Evolutionary conservation across 2,113 vertebrate species (phyloP), one percentile per base, ranked within the genome.

Genomic region (Ia io): DNA sequence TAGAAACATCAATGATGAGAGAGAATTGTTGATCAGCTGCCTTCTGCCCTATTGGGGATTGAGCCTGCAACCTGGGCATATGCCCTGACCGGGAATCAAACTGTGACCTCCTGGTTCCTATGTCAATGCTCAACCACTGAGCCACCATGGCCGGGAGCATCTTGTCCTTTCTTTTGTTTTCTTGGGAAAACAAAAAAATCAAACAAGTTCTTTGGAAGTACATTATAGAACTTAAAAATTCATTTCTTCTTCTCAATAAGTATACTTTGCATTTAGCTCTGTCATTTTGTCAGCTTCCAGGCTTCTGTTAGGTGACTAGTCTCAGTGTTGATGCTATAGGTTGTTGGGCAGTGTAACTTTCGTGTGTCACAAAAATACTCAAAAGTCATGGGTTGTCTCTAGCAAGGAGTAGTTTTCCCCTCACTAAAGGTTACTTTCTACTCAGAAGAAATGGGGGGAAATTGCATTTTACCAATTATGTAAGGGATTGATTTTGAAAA

Each of bases 401-500:
- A 53, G 44, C 49, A 82, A 63, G 51, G 56, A 42, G 13, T 76
- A 77, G 23, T 89, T 93, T 80, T 40, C 5, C 40, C 14, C 51
- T 88, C 32, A 76, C 42, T 70, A 37, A 76, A 71, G 28, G 3
- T 56, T 95, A 67, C 28, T 35, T 91, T 86, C 42, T 82, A 59
- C 51, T 71, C 5, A 80, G 79, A 95, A 88, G 61, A 91, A 91
- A 80, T 77, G 32, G 71, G 37, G 5, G 30, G 59, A 85, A 77
- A 86, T 89, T 95, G 44, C 44, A 74, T 90, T 94, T 89, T 14
- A 65, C 63, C 80, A 74, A 8, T 92, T 90, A 69, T 14, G 16
- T 42, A 83, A 47, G 44, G 22, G 49, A 86, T 79, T 67, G 18
- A 69, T 90, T 94, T 76, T 92, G 53, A 82, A 94, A 92, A 44